Percentiles rank a stretch among this genome's conserved stretches.
Conservation (phyloP, 2,888 invertebrate genomes). For the Halocaridina rubra region DNA sequence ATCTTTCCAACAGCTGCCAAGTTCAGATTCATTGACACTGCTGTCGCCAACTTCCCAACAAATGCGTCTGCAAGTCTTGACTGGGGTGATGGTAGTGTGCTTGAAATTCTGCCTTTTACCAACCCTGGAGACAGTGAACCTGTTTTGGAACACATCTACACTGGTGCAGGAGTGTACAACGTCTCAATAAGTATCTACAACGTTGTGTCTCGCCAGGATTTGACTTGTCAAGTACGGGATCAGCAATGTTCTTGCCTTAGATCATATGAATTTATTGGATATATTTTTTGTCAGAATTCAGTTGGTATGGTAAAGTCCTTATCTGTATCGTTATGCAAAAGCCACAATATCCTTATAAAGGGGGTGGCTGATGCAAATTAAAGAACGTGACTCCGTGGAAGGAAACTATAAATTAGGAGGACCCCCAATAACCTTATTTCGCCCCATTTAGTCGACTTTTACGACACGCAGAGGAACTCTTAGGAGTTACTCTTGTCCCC, state of each 20-base stretch:
- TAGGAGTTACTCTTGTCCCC: too few relatives aligned
- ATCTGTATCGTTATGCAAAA: neutral
- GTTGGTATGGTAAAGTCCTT: neutral
- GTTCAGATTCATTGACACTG: constrained; percentile 26
- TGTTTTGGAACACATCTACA: constrained; percentile 61
- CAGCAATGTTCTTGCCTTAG: neutral
- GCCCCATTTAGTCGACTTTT: too few relatives aligned
- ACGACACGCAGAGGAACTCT: too few relatives aligned
- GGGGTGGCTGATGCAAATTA: too few relatives aligned
- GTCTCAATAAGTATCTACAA: constrained; percentile 63
- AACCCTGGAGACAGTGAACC: constrained; percentile 22
- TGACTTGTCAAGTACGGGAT: constrained; percentile 27
- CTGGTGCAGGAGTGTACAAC: constrained; percentile 59
- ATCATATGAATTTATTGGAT: neutral
- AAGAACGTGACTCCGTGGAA: too few relatives aligned
- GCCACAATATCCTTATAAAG: too few relatives aligned
- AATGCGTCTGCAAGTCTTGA: constrained; percentile 48
- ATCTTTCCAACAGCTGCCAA: constrained; percentile 9
- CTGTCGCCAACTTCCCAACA: constrained; percentile 51
- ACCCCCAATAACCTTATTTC: too few relatives aligned
- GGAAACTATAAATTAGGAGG: too few relatives aligned
- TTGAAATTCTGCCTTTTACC: constrained; percentile 31
- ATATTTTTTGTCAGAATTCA: neutral
- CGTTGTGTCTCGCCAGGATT: constrained; percentile 50
- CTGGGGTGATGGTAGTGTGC: constrained; percentile 56